A percentile compares a stretch with the other conserved stretches of the same genome.
Conservation (phyloP, 2,113 vertebrate genomes). For the Carassius gibelio region DNA sequence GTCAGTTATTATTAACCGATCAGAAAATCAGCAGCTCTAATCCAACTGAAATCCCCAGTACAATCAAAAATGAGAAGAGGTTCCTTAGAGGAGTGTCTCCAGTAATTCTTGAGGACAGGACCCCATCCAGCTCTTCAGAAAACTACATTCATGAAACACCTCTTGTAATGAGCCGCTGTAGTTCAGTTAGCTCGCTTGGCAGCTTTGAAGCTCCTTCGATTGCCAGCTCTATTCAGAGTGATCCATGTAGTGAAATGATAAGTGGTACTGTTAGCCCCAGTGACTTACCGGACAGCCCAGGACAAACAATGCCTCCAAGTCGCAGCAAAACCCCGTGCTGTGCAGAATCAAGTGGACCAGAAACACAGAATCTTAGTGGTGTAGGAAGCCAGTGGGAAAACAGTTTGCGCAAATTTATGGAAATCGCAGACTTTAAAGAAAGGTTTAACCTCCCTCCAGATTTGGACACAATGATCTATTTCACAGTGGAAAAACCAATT, state of each 20-base stretch:
- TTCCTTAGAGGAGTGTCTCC: slow-evolving; percentile 77
- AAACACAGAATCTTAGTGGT: slow-evolving; percentile 80
- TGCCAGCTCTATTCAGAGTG: slow-evolving; percentile 96
- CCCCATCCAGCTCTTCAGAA: slow-evolving; percentile 93
- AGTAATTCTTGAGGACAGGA: slow-evolving; percentile 81
- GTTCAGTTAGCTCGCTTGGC: slow-evolving; percentile 94
- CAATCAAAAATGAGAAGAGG: slow-evolving; percentile 71
- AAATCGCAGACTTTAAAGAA: slow-evolving; percentile 94
- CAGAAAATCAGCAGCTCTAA: slow-evolving; percentile 71
- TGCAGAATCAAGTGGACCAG: slow-evolving; percentile 74
- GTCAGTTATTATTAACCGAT: slow-evolving; percentile 74
- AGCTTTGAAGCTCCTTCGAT: slow-evolving; percentile 96
- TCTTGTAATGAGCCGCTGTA: slow-evolving; percentile 94
- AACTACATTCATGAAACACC: slow-evolving; percentile 97
- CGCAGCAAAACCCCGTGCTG: slow-evolving; percentile 94
- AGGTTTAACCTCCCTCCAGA: slow-evolving; percentile 90
- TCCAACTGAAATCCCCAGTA: slow-evolving; percentile 80
- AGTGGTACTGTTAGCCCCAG: slow-evolving; percentile 96
- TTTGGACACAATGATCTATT: slow-evolving; percentile 94
- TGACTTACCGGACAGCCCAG: slow-evolving; percentile 94
- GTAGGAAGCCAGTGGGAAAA: slow-evolving; percentile 91
- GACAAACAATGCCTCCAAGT: slow-evolving; percentile 97
- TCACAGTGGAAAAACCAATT: slow-evolving; percentile 94
- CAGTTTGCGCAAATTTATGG: slow-evolving; percentile 91
- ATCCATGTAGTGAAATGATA: slow-evolving; percentile 95